Evolutionary conservation across 2,113 vertebrate genomes (phyloP).

Genomic region (Heterotilapia buettikoferi): DNA sequence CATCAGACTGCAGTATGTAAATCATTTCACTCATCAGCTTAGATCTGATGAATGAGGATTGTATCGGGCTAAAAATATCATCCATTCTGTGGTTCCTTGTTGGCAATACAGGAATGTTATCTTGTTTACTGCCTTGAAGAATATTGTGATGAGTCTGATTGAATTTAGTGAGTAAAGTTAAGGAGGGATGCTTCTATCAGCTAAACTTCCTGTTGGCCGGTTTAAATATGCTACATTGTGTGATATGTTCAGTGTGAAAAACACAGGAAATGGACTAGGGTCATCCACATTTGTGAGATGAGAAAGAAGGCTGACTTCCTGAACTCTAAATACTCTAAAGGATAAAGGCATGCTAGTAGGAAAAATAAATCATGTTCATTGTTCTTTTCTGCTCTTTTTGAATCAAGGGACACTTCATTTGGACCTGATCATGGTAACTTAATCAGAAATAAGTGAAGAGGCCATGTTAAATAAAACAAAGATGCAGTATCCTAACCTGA

Average conservation of each 20-base stretch:
- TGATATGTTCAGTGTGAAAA: slow-evolving; percentile 52
- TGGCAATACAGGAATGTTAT: slow-evolving; percentile 27
- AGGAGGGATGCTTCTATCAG: slow-evolving; percentile 44
- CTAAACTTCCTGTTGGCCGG: slow-evolving; percentile 63
- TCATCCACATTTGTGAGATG: slow-evolving; percentile 65
- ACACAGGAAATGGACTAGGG: slow-evolving; percentile 69
- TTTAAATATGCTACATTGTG: slow-evolving; percentile 42
- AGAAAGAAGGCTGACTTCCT: slow-evolving; percentile 66
- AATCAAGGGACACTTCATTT: slow-evolving; percentile 49
- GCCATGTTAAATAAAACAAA: not conserved
- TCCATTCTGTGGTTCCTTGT: slow-evolving; percentile 4
- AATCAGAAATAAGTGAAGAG: not conserved
- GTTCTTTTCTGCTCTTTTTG: slow-evolving; percentile 10
- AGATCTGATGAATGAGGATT: slow-evolving; percentile 12
- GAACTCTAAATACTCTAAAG: slow-evolving; percentile 70
- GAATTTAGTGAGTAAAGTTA: slow-evolving; percentile 40
- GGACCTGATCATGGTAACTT: slow-evolving; percentile 4
- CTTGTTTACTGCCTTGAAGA: slow-evolving; percentile 46
- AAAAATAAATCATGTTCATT: slow-evolving; percentile 47
- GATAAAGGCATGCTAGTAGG: slow-evolving; percentile 61
- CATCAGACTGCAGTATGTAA: not conserved
- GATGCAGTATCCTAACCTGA: not conserved
- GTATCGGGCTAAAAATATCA: slow-evolving; percentile 10
- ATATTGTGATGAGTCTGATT: slow-evolving; percentile 46
- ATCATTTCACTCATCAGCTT: not conserved